Evolutionary conservation across 2,113 vertebrate genomes (phyloP).

Genomic region (Lonchura striata): DNA sequence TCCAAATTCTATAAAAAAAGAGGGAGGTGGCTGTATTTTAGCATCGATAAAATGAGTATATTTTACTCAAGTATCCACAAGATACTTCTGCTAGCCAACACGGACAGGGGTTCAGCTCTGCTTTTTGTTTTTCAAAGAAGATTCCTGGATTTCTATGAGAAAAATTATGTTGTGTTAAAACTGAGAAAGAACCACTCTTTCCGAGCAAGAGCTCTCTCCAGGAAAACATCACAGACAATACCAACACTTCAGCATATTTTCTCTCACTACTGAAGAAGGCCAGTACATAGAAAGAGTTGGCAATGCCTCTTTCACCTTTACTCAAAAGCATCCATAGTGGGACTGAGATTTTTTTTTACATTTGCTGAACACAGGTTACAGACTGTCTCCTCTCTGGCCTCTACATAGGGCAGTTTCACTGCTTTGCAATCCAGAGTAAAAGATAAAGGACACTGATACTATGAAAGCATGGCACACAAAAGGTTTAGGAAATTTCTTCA

Average conservation of each 20-base stretch:
- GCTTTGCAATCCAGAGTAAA: neutral
- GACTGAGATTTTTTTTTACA: neutral
- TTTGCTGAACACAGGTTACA: neutral
- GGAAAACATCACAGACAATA: constrained; percentile 25
- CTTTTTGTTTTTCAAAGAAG: constrained; percentile 44
- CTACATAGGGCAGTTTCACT: rapidly evolving
- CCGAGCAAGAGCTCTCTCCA: constrained; percentile 25
- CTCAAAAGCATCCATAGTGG: neutral
- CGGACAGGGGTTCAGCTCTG: neutral
- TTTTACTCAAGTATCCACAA: constrained; percentile 22
- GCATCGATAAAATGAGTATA: neutral
- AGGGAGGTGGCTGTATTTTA: neutral
- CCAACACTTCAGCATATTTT: neutral
- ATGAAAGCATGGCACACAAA: neutral
- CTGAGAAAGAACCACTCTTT: constrained; percentile 32
- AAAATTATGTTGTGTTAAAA: constrained; percentile 61
- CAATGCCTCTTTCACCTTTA: neutral
- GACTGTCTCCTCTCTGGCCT: neutral
- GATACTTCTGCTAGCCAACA: neutral
- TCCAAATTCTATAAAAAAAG: constrained; percentile 47
- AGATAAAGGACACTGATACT: neutral
- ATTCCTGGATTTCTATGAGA: constrained; percentile 51
- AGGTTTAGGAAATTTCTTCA: neutral
- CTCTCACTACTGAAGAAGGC: neutral
- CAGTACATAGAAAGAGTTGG: neutral